Percentiles rank a stretch among this genome's conserved stretches.
These are phyloP conservation scores for Blastobasis adustella DNA, from an alignment of 2,888 invertebrate species.

Conservation along the genomic window DNA sequence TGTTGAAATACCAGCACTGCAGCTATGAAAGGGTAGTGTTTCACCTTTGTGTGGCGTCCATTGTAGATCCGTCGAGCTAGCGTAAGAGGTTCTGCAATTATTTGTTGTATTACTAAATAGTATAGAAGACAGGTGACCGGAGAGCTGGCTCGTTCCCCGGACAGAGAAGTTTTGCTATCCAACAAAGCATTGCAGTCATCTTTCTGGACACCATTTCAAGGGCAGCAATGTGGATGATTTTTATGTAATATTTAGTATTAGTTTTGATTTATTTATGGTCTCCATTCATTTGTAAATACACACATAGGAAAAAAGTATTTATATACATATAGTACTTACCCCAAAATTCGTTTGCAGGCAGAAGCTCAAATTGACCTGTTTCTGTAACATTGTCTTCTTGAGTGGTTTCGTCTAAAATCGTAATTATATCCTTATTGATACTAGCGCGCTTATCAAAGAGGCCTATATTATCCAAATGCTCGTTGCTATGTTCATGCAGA, in stretches of 20 bases:
- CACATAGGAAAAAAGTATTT: background rate
- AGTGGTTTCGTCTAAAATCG: too few relatives aligned
- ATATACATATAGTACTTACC: background rate
- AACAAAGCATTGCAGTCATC: background rate
- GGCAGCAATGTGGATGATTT: too few relatives aligned
- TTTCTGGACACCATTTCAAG: too few relatives aligned
- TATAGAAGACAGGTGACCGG: background rate
- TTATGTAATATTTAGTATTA: background rate
- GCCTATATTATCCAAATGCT: too few relatives aligned
- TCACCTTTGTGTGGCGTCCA: conserved; percentile 8
- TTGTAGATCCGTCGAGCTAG: conserved; percentile 13
- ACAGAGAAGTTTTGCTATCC: background rate
- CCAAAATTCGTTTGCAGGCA: background rate
- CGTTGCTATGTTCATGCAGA: too few relatives aligned
- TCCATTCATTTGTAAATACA: background rate
- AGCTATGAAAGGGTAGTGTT: conserved; percentile 18
- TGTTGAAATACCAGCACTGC: conserved; percentile 13
- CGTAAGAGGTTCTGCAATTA: background rate
- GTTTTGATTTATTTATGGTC: background rate
- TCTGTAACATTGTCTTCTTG: too few relatives aligned
- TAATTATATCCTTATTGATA: too few relatives aligned
- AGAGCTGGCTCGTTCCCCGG: background rate
- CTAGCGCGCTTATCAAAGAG: too few relatives aligned
- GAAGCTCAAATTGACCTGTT: background rate
- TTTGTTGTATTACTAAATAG: background rate